phyloP scores from a whole-genome alignment of 1,140 invertebrate genomes.

The Drosophila rufa region DNA sequence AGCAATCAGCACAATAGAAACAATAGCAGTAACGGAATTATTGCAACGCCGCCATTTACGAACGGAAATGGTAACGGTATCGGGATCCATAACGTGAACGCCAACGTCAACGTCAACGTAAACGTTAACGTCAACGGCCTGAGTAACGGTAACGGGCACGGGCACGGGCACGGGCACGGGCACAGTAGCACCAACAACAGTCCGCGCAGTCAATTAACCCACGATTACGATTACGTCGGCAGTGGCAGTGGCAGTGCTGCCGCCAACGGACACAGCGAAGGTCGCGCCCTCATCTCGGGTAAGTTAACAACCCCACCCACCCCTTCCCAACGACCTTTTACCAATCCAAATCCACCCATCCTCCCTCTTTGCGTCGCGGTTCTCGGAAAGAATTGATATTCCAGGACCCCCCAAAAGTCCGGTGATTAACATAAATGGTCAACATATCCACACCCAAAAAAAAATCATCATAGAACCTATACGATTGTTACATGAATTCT shows the following conservation, averaged over 20 bases:
- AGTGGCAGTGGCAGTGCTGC: conserved; percentile 15
- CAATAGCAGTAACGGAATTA: conserved; percentile 50
- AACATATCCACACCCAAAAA: background rate
- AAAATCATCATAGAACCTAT: too few species aligned
- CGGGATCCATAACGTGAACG: conserved; percentile 35
- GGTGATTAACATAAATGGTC: background rate
- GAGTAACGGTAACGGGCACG: conserved; percentile 21
- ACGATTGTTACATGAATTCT: too few species aligned
- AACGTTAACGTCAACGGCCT: conserved; percentile 29
- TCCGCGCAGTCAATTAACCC: conserved; percentile 33
- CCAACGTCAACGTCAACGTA: conserved; percentile 25
- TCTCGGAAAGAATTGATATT: conserved; percentile 13
- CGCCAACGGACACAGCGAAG: conserved; percentile 59
- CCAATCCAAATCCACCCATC: too few species aligned
- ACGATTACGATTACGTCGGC: conserved; percentile 26
- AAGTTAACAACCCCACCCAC: conserved; percentile 16
- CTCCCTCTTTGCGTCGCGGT: background rate
- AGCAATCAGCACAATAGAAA: conserved; percentile 70
- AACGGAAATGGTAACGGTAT: conserved; percentile 41
- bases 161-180: conserved; percentile 25
- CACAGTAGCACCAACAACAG: conserved; percentile 30
- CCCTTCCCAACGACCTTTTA: too few species aligned
- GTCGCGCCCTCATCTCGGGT: conserved; percentile 62
- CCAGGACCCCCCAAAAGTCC: background rate
- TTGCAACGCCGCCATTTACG: conserved; percentile 34